Base-by-base conservation (phyloP, 2,797 vertebrate species). In the Iguana delicatissima region DNA sequence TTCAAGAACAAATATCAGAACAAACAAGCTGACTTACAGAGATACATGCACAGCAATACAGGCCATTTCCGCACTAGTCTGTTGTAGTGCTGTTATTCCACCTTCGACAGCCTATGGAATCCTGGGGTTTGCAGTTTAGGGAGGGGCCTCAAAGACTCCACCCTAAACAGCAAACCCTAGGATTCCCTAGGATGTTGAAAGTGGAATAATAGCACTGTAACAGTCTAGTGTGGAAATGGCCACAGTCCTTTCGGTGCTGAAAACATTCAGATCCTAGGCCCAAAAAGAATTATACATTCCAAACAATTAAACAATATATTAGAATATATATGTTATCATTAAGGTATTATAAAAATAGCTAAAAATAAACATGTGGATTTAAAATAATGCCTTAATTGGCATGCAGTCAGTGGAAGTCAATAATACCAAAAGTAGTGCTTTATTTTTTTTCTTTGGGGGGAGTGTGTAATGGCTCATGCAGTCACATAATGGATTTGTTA, bases 401-500 rank as follows among this genome's bases (percentile, higher is more conserved):
- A 72, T 84, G 62, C 80, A 91, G 46, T 91, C 81, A 87, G 72
- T 46, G 50, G 80, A 57, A 87, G 73, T 91, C 85, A 88, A 57
- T 91, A 91, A 87, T 91, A 84, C 86, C 81, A 84, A 91, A 84
- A 84, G 81, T 79, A 77, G 46, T 69, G n/a, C 59, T 91, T 87
- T 50, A 88, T 38, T 87, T 87, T 29, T 46, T 46, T 46, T 46
- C 4, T 4, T 59, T 50, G 42, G 69, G 67, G 20, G 18, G 16
- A 1, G 32, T 38, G 46, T 89, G 83, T 69, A 89, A 85, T 80
- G 74, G 83, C 46, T 79, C 89, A 85, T 79, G 81, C 59, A 89
- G 73, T 80, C 69, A 89, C 57, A 89, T 89, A 89, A 89, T 89
- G 88, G 88, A 84, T 84, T 84, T 84, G 88, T 77, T 89, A 84